Percentiles rank a stretch among this genome's conserved stretches.
phyloP scores from a whole-genome alignment of 1,140 invertebrate species.

The Polypedilum pembai region DNA sequence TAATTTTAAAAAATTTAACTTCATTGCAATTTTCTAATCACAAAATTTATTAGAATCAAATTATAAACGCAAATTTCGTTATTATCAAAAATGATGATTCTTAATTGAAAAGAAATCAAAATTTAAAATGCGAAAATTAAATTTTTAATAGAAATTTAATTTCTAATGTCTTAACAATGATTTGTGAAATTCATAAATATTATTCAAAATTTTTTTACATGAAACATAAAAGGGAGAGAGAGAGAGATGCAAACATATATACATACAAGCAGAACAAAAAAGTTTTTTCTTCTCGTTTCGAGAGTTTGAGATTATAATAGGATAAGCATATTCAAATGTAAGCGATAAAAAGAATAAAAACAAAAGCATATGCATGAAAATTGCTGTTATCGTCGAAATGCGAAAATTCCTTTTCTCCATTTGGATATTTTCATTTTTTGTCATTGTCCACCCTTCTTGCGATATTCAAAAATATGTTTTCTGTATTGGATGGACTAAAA shows the following conservation, averaged over 20 bases:
- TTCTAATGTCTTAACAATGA: too few relatives aligned
- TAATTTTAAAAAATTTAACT: too few relatives aligned
- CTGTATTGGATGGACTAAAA: not conserved
- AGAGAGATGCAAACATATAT: not conserved
- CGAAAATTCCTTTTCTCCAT: not conserved
- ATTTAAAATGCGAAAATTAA: too few relatives aligned
- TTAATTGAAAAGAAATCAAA: too few relatives aligned
- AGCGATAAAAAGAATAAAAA: slow-evolving; percentile 28
- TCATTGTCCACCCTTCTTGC: not conserved
- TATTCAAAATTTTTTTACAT: not conserved
- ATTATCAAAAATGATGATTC: too few relatives aligned
- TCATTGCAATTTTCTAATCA: too few relatives aligned
- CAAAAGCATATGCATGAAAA: slow-evolving; percentile 27
- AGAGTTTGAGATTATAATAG: slow-evolving; percentile 19
- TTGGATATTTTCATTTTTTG: not conserved
- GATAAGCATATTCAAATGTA: slow-evolving; percentile 27
- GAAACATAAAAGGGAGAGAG: not conserved
- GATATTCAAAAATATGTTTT: not conserved
- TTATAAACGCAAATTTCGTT: too few relatives aligned
- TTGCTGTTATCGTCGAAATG: slow-evolving; percentile 17
- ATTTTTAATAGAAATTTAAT: too few relatives aligned
- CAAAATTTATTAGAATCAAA: too few relatives aligned
- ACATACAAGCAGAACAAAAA: not conserved
- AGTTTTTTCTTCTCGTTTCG: not conserved
- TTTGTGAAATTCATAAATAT: slow-evolving; percentile 21